Percentiles rank a stretch among this genome's conserved stretches.
Conservation (phyloP, 1,140 invertebrate species). For the Hylyphantes graminicola region DNA sequence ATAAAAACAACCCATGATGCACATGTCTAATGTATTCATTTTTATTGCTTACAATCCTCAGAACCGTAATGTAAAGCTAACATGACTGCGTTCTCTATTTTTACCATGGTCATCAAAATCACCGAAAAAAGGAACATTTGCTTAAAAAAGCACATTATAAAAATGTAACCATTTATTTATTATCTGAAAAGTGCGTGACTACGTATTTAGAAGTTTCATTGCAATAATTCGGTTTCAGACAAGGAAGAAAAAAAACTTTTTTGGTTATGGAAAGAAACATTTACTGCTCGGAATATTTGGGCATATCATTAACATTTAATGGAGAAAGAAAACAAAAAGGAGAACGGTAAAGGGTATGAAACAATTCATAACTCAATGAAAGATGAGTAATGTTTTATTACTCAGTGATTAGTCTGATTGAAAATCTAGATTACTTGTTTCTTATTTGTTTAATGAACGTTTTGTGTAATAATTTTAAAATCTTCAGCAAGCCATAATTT, state of each 20-base stretch:
- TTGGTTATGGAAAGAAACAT: slow-evolving; percentile 20
- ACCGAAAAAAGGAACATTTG: slow-evolving; percentile 30
- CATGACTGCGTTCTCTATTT: background rate
- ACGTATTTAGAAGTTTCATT: slow-evolving; percentile 26
- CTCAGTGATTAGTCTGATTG: slow-evolving; percentile 41
- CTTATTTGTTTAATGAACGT: too few relatives aligned
- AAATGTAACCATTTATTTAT: slow-evolving; percentile 51
- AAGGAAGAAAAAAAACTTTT: slow-evolving; percentile 13
- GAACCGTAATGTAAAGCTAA: slow-evolving; percentile 47
- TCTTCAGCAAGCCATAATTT: too few relatives aligned
- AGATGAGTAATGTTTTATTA: background rate
- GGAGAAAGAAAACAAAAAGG: slow-evolving; percentile 32
- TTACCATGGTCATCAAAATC: slow-evolving; percentile 7
- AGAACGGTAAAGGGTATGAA: slow-evolving; percentile 22
- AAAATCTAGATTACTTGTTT: slow-evolving; percentile 17
- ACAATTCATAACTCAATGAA: slow-evolving; percentile 42
- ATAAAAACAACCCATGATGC: background rate
- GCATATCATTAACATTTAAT: slow-evolving; percentile 46
- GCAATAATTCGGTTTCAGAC: slow-evolving; percentile 20
- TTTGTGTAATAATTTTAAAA: too few relatives aligned
- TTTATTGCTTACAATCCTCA: slow-evolving; percentile 32
- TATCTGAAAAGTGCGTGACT: slow-evolving; percentile 43
- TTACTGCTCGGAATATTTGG: background rate
- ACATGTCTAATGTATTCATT: slow-evolving; percentile 49
- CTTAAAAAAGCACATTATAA: slow-evolving; percentile 39